A percentile compares a stretch with the other conserved stretches of the same genome.
These are phyloP conservation scores for Watsonalla cultraria DNA, from an alignment of 2,888 invertebrate genomes.

Conservation along the genomic window DNA sequence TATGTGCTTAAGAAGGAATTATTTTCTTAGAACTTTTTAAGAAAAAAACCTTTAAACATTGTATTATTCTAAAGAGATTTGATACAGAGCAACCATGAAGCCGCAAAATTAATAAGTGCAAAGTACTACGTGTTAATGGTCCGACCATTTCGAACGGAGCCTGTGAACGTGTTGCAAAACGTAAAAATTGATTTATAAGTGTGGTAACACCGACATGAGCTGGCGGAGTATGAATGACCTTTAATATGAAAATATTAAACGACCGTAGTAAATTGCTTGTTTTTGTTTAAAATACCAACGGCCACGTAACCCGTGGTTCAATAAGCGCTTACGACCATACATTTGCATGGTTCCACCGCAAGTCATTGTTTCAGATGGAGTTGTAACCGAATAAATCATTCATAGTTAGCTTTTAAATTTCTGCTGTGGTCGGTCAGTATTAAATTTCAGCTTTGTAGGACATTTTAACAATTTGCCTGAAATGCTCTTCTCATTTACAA, in stretches of 20 bases:
- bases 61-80: too few relatives aligned
- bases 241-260: neutral
- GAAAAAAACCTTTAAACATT: too few relatives aligned
- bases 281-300: slow-evolving; percentile 8
- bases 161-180: neutral
- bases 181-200: neutral
- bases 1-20: too few relatives aligned
- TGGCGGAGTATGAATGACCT: neutral
- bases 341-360: slow-evolving; percentile 18
- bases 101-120: neutral
- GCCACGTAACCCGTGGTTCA: slow-evolving; percentile 7
- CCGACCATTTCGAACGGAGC: neutral
- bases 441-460: neutral
- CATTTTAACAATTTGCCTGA: neutral
- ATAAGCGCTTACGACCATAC: slow-evolving; percentile 30
- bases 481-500: too few relatives aligned
- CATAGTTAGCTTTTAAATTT: slow-evolving; percentile 2
- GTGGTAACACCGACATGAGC: neutral
- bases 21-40: too few relatives aligned
- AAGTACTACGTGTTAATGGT: too few relatives aligned
- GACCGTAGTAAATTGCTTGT: slow-evolving; percentile 1
- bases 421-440: too few relatives aligned
- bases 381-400: slow-evolving; percentile 14
- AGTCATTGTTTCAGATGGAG: slow-evolving; percentile 17
- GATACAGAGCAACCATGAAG: neutral